A percentile compares a stretch with the other conserved stretches of the same genome.
Conservation (phyloP, 2,113 vertebrate genomes). For the Tachysurus fulvidraco region DNA sequence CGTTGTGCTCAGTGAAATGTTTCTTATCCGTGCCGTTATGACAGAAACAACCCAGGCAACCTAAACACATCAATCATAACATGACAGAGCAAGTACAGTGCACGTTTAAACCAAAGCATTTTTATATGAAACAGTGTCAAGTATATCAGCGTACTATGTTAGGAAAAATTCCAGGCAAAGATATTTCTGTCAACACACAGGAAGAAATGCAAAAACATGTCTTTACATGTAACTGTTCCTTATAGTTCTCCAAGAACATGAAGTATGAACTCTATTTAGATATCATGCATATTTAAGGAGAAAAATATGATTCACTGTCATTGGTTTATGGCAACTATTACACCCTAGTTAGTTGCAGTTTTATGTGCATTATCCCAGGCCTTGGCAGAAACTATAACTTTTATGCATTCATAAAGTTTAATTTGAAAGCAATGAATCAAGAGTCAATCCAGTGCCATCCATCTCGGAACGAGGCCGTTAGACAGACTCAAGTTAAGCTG, state of each 20-base stretch:
- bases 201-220: not conserved
- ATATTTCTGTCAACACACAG: not conserved
- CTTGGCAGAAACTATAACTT: constrained; percentile 79
- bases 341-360: constrained; percentile 79
- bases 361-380: constrained; percentile 82
- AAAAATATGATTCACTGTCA: constrained; percentile 71
- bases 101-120: constrained; percentile 37
- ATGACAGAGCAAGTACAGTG: constrained; percentile 39
- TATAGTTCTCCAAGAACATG: constrained; percentile 8
- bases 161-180: not conserved
- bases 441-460: constrained; percentile 81
- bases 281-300: constrained; percentile 46
- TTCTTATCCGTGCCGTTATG: constrained; percentile 55
- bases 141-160: not conserved
- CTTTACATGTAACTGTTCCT: not conserved
- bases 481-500: constrained; percentile 73
- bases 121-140: constrained; percentile 20
- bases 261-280: constrained; percentile 29
- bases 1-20: constrained; percentile 46
- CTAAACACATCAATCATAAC: constrained; percentile 56
- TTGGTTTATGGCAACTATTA: constrained; percentile 79
- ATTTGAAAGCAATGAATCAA: constrained; percentile 77
- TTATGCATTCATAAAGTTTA: constrained; percentile 80
- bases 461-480: constrained; percentile 81
- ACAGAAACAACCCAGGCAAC: constrained; percentile 45